These are phyloP conservation scores for Heptranchias perlo DNA, from an alignment of 2,113 vertebrate genomes.

Conservation along the genomic window DNA sequence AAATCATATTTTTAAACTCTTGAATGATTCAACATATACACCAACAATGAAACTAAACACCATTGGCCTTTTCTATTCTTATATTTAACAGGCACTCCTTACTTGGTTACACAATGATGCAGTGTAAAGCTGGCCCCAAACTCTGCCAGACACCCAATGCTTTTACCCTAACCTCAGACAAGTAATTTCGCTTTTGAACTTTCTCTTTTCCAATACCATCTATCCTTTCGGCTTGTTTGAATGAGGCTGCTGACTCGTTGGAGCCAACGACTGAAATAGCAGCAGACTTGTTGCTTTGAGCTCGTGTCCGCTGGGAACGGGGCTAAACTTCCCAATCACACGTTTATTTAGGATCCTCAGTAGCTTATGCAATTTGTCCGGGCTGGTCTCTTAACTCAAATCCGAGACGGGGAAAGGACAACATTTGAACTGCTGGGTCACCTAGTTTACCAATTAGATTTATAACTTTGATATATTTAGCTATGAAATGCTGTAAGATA, in stretches of 20 bases:
- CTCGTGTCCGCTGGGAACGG: neutral
- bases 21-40: neutral
- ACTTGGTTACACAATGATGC: neutral
- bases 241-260: neutral
- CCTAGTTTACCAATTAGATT: neutral
- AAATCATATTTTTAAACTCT: neutral
- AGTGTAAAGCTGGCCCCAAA: neutral
- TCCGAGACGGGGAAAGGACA: neutral
- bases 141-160: no score
- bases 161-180: neutral
- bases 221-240: neutral
- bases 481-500: neutral
- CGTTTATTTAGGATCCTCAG: neutral
- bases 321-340: neutral
- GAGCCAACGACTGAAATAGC: neutral
- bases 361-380: neutral
- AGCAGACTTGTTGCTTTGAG: neutral
- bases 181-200: no score
- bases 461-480: neutral
- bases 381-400: neutral
- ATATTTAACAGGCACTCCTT: neutral
- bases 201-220: neutral
- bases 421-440: neutral
- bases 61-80: neutral
- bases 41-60: neutral